These are phyloP conservation scores for Erythrocercus mccallii DNA, from an alignment of 2,113 vertebrate species.

Conservation along the genomic window DNA sequence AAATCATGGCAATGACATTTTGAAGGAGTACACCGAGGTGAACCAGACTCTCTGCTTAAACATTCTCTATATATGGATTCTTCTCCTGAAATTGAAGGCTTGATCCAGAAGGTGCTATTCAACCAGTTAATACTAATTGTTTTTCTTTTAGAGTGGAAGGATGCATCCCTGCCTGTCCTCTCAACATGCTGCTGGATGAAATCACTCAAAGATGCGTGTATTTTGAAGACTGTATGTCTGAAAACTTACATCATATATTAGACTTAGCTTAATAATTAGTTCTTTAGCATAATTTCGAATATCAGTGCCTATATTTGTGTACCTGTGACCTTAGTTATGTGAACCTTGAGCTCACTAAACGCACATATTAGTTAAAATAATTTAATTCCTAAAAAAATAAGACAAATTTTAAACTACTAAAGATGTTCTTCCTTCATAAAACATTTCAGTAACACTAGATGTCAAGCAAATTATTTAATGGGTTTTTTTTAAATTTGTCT, in stretches of 20 bases:
- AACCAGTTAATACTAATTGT: background rate
- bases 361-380: background rate
- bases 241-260: background rate
- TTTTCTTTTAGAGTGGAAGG: constrained; percentile 87
- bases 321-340: background rate
- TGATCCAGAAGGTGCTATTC: background rate
- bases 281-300: background rate
- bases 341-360: background rate
- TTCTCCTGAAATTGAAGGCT: background rate
- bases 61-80: background rate
- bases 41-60: background rate
- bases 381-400: background rate
- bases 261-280: background rate
- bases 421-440: background rate
- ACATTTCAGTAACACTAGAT: background rate
- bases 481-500: background rate
- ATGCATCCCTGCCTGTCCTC: constrained; percentile 86
- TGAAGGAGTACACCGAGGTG: background rate
- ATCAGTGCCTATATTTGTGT: background rate
- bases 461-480: background rate
- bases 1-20: background rate
- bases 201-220: constrained; percentile 91
- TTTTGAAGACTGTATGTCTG: constrained; percentile 88
- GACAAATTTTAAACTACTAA: background rate
- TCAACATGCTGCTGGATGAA: constrained; percentile 90